Conservation (phyloP, 2,888 invertebrate species). For the Lepidochitona cinerea region DNA sequence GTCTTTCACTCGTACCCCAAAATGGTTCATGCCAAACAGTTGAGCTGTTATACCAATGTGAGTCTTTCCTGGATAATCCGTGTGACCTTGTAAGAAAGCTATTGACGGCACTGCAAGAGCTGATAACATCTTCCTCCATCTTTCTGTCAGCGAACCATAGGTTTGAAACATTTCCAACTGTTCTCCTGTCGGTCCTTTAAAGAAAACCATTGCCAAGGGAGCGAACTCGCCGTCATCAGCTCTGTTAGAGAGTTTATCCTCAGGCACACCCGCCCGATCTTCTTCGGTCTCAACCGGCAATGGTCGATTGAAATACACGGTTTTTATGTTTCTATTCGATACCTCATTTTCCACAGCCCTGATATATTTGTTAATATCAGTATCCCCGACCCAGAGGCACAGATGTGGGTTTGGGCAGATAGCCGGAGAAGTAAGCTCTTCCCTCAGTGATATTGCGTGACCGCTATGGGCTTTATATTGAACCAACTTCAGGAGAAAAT, state of each 20-base stretch:
- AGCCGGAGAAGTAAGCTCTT: background rate
- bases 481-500: background rate
- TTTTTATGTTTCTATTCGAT: background rate
- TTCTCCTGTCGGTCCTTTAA: background rate
- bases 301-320: background rate
- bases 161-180: background rate
- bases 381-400: background rate
- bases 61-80: background rate
- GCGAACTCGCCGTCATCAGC: background rate
- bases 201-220: background rate
- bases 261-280: background rate
- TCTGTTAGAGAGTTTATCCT: background rate
- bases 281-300: background rate
- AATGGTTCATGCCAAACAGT: background rate
- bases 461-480: background rate
- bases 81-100: background rate
- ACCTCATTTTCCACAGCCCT: background rate
- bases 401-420: background rate
- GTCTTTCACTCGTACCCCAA: background rate
- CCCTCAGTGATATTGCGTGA: background rate
- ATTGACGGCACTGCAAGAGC: background rate
- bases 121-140: background rate
- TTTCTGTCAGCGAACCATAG: background rate
- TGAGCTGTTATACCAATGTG: background rate
- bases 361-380: background rate